A percentile compares a stretch with the other conserved stretches of the same genome.
These are phyloP conservation scores for Hololepta plana DNA, from an alignment of 2,888 invertebrate species.

Conservation along the genomic window DNA sequence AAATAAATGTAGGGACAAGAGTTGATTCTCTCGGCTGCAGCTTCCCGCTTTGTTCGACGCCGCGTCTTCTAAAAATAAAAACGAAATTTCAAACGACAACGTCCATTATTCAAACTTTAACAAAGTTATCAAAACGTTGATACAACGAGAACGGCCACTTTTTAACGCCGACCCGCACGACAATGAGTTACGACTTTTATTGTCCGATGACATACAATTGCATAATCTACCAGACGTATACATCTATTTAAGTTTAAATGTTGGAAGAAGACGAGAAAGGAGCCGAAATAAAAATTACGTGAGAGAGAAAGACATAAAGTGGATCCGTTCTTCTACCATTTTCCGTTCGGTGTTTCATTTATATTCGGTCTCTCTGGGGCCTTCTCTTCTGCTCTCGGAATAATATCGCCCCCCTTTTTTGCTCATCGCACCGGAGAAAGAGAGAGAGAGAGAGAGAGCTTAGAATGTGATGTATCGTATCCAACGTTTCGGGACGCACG, in stretches of 20 bases:
- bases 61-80: constrained; percentile 1
- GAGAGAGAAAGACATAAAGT: too few relatives aligned
- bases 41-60: too few relatives aligned
- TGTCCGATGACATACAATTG: constrained; percentile 26
- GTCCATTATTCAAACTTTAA: constrained; percentile 14
- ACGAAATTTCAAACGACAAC: constrained; percentile 5
- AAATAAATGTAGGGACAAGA: too few relatives aligned
- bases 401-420: too few relatives aligned
- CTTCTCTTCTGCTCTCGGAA: too few relatives aligned
- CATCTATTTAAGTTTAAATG: too few relatives aligned
- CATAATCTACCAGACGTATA: constrained; percentile 26
- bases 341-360: constrained; percentile 24
- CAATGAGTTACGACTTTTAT: constrained; percentile 22
- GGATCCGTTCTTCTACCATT: constrained; percentile 23
- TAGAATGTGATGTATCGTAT: constrained; percentile 14
- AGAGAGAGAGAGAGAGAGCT: constrained; percentile 11
- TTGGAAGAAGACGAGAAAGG: too few relatives aligned
- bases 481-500: constrained; percentile 3
- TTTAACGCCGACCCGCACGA: constrained; percentile 11
- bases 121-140: constrained; percentile 24
- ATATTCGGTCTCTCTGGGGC: constrained; percentile 20
- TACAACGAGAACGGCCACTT: too few relatives aligned
- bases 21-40: too few relatives aligned
- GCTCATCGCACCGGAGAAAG: too few relatives aligned
- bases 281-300: too few relatives aligned